Conservation (phyloP, 2,113 vertebrate species). For the Danionella cerebrum region DNA sequence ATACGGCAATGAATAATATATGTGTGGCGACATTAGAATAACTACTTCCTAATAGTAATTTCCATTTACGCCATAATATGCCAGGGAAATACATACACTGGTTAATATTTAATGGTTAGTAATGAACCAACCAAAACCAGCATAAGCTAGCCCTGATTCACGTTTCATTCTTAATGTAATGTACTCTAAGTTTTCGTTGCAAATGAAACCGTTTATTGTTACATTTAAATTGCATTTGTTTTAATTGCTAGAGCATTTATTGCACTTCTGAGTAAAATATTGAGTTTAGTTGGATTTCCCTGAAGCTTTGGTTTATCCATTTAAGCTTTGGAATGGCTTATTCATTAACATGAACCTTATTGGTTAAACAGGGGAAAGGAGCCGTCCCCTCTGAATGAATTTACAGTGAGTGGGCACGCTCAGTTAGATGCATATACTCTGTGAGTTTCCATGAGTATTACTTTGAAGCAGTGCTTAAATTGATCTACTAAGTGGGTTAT, state of each 20-base stretch:
- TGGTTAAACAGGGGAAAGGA: conserved; percentile 16
- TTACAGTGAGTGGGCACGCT: background rate
- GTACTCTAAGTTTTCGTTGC: background rate
- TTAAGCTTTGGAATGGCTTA: background rate
- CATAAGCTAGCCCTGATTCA: background rate
- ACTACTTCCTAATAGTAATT: conserved; percentile 1
- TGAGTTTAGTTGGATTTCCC: background rate
- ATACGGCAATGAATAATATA: conserved; percentile 22
- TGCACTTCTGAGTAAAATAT: background rate
- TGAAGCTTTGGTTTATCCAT: background rate
- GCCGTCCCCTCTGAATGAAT: conserved; percentile 4
- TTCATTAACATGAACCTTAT: background rate
- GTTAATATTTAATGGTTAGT: conserved; percentile 34
- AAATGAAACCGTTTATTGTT: too few species aligned
- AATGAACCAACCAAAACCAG: conserved; percentile 34
- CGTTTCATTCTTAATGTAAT: background rate
- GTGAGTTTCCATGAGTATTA: conserved; percentile 19
- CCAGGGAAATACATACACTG: conserved; percentile 26
- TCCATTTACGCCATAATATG: conserved; percentile 24
- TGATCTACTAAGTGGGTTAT: conserved; percentile 38
- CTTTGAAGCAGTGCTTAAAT: conserved; percentile 34
- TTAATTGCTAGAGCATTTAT: background rate
- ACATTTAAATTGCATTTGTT: too few species aligned
- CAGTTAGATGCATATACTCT: conserved; percentile 4
- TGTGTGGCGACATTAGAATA: conserved; percentile 18